These are phyloP conservation scores for Mayetiola destructor DNA, from an alignment of 2,888 invertebrate genomes.

Conservation along the genomic window DNA sequence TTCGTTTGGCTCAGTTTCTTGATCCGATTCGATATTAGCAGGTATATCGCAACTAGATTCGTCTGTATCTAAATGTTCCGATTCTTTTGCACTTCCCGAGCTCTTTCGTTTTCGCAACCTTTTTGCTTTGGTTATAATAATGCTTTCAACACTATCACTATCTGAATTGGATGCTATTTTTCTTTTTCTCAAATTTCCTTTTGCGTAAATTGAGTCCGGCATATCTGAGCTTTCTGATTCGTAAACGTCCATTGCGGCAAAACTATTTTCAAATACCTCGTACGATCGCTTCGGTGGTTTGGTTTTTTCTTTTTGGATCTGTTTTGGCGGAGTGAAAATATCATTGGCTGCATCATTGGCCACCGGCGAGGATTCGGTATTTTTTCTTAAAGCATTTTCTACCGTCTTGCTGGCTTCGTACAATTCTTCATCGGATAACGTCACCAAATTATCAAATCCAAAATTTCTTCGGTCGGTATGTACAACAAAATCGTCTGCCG, in stretches of 20 bases:
- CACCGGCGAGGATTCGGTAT: conserved; percentile 30
- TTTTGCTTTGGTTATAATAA: conserved; percentile 22
- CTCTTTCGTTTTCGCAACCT: conserved; percentile 29
- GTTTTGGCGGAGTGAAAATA: conserved; percentile 9
- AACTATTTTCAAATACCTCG: conserved; percentile 33
- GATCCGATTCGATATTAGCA: conserved; percentile 24
- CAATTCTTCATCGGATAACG: background rate
- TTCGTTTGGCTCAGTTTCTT: conserved; percentile 18
- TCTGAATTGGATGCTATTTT: conserved; percentile 13
- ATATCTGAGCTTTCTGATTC: conserved; percentile 43
- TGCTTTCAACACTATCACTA: conserved; percentile 19
- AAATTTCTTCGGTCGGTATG: conserved; percentile 28
- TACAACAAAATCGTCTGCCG: conserved; percentile 34
- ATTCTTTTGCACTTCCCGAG: conserved; percentile 26
- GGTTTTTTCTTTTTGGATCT: conserved; percentile 5
- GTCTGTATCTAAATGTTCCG: conserved; percentile 22
- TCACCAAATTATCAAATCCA: background rate
- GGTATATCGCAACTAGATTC: conserved; percentile 17
- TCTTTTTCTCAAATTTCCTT: conserved; percentile 15
- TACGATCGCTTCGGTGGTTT: conserved; percentile 26
- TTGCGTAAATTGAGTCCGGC: conserved; percentile 30
- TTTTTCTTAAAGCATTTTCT: background rate
- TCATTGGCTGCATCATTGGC: conserved; percentile 37
- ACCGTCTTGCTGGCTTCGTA: background rate
- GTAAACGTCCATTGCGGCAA: conserved; percentile 40